Base-by-base conservation (phyloP, 1,140 invertebrate genomes). In the Drosophila parabipectinata region DNA sequence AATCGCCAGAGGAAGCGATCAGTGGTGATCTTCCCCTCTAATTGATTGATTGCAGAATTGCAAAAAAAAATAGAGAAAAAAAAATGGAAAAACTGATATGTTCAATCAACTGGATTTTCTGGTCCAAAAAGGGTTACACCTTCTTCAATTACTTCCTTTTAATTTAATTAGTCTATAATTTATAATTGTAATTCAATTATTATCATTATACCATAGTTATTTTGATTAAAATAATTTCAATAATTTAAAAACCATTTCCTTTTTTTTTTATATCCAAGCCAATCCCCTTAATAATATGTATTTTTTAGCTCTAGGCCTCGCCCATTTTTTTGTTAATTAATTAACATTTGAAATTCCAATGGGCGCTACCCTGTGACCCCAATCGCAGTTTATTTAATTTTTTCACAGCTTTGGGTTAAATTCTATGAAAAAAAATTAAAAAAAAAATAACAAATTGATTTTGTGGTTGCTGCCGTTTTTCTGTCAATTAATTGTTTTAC, bases 281-380 rank as follows among this genome's bases (percentile, higher is more conserved):
- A 34, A 56, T 10, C 51, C 48, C 30, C 32, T 39, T 24, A 61
- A 44, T 45, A 55, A 68, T 69, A 32, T 32, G 8, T 32, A 6
- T 67, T 67, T 50, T 69, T 64, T 56, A 68, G 62, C 66, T 54
- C 5, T 51, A 69, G 32, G 66, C 66, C 66, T 32, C 66, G 51
- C 66, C 63, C 63, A 15, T 41, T 37, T 21, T 21, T 24, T 41
- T 48, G 8, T 64, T 69, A 69, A 69, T 69, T 69, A 68, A 69
- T 69, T 56, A 69, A 34, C 47, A 63, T 47, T 26, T 3, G 21
- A 48, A 18, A 37, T 47, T 10, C 15, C n/a, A 45, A 18, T 45
- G 66, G 66, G 62, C 66, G 63, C 66, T 56, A 56, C 66, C 51
- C 66, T 69, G 64, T 39, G 66, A 69, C 66, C 66, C 64, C 66